phyloP scores from a whole-genome alignment of 2,888 invertebrate genomes.

The Cantharis rufa region DNA sequence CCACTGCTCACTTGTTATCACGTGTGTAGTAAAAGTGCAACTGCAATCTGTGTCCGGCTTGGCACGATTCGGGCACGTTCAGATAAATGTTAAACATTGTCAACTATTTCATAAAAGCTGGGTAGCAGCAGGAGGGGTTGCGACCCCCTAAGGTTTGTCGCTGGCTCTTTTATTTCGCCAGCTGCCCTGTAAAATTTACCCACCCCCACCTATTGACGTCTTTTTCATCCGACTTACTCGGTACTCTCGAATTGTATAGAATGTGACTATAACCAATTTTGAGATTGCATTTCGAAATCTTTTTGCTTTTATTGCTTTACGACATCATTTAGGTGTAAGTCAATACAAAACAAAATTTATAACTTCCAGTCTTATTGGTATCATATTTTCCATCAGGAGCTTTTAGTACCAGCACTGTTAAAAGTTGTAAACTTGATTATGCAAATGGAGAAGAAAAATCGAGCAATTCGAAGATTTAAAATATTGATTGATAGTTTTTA shows the following conservation, averaged over 20 bases:
- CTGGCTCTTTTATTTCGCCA: constrained; percentile 56
- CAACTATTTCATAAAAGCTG: constrained; percentile 52
- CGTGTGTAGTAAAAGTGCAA: constrained; percentile 24
- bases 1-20: constrained; percentile 16
- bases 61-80: constrained; percentile 52
- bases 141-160: constrained; percentile 55
- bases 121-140: constrained; percentile 52
- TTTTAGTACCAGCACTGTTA: neutral
- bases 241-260: constrained; percentile 9
- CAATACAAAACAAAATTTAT: neutral
- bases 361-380: neutral
- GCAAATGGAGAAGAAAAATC: no score
- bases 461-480: no score
- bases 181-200: constrained; percentile 55
- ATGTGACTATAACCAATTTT: constrained; percentile 12
- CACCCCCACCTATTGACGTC: constrained; percentile 52
- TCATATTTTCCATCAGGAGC: neutral
- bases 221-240: constrained; percentile 52
- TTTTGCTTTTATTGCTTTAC: neutral
- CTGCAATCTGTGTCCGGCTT: constrained; percentile 42
- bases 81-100: constrained; percentile 56
- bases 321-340: neutral
- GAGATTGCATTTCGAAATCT: neutral
- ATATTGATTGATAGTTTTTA: no score
- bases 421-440: neutral